These are phyloP conservation scores for Polyergus mexicanus DNA, from an alignment of 1,140 invertebrate genomes.

Conservation along the genomic window DNA sequence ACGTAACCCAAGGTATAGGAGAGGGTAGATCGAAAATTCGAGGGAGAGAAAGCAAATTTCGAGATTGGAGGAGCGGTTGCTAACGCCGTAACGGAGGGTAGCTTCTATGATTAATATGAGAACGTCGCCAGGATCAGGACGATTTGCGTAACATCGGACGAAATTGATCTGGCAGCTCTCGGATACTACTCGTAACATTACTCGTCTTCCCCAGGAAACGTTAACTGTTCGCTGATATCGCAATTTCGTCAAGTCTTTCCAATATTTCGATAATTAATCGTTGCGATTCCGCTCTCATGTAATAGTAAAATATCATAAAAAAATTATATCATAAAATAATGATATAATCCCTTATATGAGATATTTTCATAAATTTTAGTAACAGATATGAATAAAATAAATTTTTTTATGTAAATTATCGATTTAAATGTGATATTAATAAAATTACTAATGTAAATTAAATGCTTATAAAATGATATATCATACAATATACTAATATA, in stretches of 20 bases:
- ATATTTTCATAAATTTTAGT: conserved; percentile 1
- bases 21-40: conserved; percentile 10
- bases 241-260: conserved; percentile 42
- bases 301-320: no score
- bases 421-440: not conserved
- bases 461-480: not conserved
- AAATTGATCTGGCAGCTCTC: conserved; percentile 71
- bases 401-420: not conserved
- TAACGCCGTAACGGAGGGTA: conserved; percentile 61
- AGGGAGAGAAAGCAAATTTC: conserved; percentile 53
- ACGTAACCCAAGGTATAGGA: conserved; percentile 13
- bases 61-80: conserved; percentile 63
- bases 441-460: no score
- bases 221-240: conserved; percentile 60
- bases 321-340: not conserved
- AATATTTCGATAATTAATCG: conserved; percentile 36
- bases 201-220: conserved; percentile 33
- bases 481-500: not conserved
- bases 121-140: conserved; percentile 68
- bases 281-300: conserved; percentile 13
- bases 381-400: not conserved
- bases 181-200: conserved; percentile 55
- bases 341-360: conserved; percentile 1
- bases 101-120: conserved; percentile 77
- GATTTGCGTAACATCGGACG: conserved; percentile 75